These are phyloP conservation scores for Eurytoma adleriae DNA, from an alignment of 2,888 invertebrate genomes.

Conservation along the genomic window DNA sequence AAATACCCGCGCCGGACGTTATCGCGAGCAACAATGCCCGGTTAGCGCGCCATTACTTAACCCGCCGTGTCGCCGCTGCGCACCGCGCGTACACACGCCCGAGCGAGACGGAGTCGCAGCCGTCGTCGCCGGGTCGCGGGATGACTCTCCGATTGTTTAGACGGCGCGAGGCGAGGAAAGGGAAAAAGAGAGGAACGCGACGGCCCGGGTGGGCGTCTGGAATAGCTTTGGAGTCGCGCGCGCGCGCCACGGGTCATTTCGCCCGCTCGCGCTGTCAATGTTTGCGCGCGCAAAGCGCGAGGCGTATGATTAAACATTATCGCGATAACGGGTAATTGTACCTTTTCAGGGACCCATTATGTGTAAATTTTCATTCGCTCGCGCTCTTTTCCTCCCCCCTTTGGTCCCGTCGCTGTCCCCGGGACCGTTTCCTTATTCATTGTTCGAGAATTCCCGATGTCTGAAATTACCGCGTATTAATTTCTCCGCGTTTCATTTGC, in stretches of 20 bases:
- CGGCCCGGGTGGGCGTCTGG: constrained; percentile 46
- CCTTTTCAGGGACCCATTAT: constrained; percentile 54
- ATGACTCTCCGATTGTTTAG: constrained; percentile 52
- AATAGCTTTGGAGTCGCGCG: constrained; percentile 44
- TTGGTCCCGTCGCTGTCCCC: neutral
- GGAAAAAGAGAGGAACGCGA: constrained; percentile 8
- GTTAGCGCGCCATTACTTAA: neutral
- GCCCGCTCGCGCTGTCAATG: constrained; percentile 51
- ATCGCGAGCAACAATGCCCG: neutral
- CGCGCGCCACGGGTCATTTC: constrained; percentile 32
- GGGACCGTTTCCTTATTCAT: constrained; percentile 41
- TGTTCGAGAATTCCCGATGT: constrained; percentile 55
- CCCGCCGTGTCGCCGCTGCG: neutral
- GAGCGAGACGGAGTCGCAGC: neutral
- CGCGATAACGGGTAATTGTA: constrained; percentile 57
- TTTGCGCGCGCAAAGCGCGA: constrained; percentile 29
- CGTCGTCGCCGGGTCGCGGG: constrained; percentile 6
- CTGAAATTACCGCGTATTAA: constrained; percentile 56
- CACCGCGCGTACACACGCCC: neutral
- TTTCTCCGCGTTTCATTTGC: constrained; percentile 45
- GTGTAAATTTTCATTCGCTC: constrained; percentile 56
- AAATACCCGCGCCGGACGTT: constrained; percentile 1
- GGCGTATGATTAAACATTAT: constrained; percentile 58
- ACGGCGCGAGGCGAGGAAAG: constrained; percentile 12
- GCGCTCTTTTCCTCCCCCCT: neutral